Evolutionary conservation across 1,140 invertebrate genomes (phyloP).

Genomic region (Anastatus disparis): DNA sequence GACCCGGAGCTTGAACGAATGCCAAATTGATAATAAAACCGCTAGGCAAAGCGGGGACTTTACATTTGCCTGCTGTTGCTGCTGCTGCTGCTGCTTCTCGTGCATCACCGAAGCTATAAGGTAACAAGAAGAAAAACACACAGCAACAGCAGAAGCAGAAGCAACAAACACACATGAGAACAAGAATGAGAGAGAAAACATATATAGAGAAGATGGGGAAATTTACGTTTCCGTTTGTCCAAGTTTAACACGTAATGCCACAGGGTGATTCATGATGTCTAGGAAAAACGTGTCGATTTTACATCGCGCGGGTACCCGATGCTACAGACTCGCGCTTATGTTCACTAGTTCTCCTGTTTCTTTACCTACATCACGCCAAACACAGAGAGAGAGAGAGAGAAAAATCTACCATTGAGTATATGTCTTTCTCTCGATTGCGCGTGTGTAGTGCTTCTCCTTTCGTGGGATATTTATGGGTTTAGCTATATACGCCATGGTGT

Average conservation of each 20-base stretch:
- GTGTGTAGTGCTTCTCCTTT: too few species aligned
- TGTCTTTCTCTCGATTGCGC: too few species aligned
- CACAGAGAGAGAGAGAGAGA: background rate
- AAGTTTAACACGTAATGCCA: slow-evolving; percentile 40
- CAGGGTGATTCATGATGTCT: slow-evolving; percentile 49
- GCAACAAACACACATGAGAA: too few species aligned
- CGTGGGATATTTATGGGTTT: too few species aligned
- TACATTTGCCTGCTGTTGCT: too few species aligned
- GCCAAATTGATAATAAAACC: slow-evolving; percentile 51
- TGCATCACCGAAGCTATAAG: background rate
- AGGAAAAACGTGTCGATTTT: slow-evolving; percentile 56
- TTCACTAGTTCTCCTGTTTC: slow-evolving; percentile 15
- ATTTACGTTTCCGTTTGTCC: slow-evolving; percentile 52
- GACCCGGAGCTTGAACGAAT: slow-evolving; percentile 38
- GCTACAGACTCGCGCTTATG: too few species aligned
- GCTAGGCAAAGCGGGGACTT: slow-evolving; percentile 22
- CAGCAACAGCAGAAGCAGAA: too few species aligned
- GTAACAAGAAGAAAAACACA: too few species aligned
- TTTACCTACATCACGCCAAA: slow-evolving; percentile 49
- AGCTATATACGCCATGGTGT: too few species aligned
- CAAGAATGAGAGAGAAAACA: too few species aligned
- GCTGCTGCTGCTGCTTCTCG: background rate
- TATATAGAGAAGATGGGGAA: slow-evolving; percentile 24
- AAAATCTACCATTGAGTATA: too few species aligned
- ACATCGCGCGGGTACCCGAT: slow-evolving; percentile 45